Evolutionary conservation across 2,113 vertebrate species (phyloP).

Genomic region (Rhadina sibilatrix): DNA sequence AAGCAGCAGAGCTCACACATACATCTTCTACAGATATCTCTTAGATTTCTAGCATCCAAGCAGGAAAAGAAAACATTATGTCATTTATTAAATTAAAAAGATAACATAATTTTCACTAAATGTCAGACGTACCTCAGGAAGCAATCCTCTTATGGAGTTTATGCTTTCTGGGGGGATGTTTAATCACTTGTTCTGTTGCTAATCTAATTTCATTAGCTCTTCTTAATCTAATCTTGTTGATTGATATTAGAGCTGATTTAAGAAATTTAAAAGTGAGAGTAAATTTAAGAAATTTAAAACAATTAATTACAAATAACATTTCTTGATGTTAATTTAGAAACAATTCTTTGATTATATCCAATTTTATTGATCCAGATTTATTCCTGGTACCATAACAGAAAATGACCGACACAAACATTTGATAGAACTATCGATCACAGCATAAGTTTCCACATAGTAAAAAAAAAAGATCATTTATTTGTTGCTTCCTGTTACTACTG

Average conservation of each 20-base stretch:
- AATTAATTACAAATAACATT: not conserved
- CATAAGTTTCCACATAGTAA: not conserved
- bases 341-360: not conserved
- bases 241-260: not conserved
- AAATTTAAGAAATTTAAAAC: not conserved
- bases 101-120: constrained; percentile 30
- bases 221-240: not conserved
- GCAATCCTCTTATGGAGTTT: not conserved
- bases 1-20: not conserved
- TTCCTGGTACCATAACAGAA: not conserved
- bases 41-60: not conserved
- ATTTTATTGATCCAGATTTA: not conserved
- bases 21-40: not conserved
- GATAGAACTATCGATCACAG: not conserved
- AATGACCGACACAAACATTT: not conserved
- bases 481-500: not conserved
- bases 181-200: not conserved
- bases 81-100: constrained; percentile 17
- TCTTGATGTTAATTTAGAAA: not conserved
- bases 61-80: not conserved
- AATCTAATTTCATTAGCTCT: not conserved
- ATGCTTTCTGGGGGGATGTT: not conserved
- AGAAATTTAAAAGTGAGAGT: not conserved
- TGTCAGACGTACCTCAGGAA: constrained; percentile 18
- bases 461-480: not conserved